These are phyloP conservation scores for Lepisosteus osseus DNA, from an alignment of 2,113 vertebrate species.

Conservation along the genomic window DNA sequence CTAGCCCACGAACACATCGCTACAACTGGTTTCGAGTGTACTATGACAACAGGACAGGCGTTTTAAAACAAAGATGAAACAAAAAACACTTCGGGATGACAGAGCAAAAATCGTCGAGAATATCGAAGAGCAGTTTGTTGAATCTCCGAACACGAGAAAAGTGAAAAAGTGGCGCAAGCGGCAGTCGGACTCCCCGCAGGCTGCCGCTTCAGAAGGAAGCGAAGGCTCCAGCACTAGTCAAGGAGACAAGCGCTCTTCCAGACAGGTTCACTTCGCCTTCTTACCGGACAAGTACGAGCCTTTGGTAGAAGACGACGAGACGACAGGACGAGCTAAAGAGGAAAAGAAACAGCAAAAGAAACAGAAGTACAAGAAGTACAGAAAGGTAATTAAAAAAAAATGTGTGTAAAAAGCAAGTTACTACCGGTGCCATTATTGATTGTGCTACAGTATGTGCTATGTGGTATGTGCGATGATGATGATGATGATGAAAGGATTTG, in stretches of 20 bases:
- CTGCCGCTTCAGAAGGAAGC: neutral
- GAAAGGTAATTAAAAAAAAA: constrained; percentile 50
- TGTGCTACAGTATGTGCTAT: neutral
- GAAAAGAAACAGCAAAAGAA: constrained; percentile 58
- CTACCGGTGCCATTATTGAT: neutral
- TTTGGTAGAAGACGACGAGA: constrained; percentile 49
- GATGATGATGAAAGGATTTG: neutral
- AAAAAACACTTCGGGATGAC: constrained; percentile 33
- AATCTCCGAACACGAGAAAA: constrained; percentile 6
- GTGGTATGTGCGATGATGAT: neutral
- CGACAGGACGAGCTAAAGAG: constrained; percentile 32
- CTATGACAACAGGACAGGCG: neutral
- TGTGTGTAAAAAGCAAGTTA: neutral
- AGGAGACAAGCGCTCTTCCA: constrained; percentile 21
- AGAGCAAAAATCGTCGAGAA: constrained; percentile 34
- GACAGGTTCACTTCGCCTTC: constrained; percentile 47
- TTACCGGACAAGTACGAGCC: constrained; percentile 52
- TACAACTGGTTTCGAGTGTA: too few relatives aligned
- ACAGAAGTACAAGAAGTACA: constrained; percentile 57
- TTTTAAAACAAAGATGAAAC: constrained; percentile 46
- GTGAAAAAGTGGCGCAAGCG: constrained; percentile 34
- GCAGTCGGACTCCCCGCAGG: constrained; percentile 42
- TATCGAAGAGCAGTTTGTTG: constrained; percentile 13
- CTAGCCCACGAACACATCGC: too few relatives aligned
- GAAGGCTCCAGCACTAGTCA: neutral